Percentiles rank a stretch among this genome's conserved stretches.
phyloP scores from a whole-genome alignment of 2,888 invertebrate genomes.

The Cephus runcator region DNA sequence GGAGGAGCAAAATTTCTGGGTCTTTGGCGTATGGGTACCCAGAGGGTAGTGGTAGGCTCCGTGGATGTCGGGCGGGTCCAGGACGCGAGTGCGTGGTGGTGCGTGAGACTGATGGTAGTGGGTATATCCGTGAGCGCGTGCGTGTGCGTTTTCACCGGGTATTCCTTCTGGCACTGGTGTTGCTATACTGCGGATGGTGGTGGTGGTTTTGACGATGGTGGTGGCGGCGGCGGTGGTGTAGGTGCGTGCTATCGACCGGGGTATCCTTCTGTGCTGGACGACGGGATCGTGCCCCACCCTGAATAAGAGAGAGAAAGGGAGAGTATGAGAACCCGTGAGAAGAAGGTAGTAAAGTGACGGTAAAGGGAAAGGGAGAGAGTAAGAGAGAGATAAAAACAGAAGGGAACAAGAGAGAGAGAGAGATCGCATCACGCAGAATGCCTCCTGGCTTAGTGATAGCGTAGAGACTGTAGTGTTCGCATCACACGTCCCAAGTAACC shows the following conservation, averaged over 20 bases:
- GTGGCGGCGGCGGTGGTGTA: conserved; percentile 23
- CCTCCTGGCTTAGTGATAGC: conserved; percentile 60
- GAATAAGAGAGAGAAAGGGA: conserved; percentile 19
- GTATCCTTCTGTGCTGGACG: conserved; percentile 44
- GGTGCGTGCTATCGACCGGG: conserved; percentile 60
- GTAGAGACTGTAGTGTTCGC: conserved; percentile 61
- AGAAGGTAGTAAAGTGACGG: conserved; percentile 23
- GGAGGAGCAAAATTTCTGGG: neutral
- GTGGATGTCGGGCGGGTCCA: neutral
- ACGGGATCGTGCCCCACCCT: conserved; percentile 49
- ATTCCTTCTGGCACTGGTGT: neutral
- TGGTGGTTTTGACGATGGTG: neutral
- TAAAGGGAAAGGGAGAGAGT: conserved; percentile 18
- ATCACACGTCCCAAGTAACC: conserved; percentile 31
- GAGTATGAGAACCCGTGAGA: conserved; percentile 20
- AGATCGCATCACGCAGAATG: conserved; percentile 43
- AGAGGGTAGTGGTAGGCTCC: neutral
- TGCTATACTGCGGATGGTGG: neutral
- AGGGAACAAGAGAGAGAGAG: conserved; percentile 19
- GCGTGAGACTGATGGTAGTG: neutral
- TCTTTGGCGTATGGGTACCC: neutral
- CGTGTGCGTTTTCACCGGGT: neutral
- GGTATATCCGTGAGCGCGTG: neutral
- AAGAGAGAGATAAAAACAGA: conserved; percentile 13
- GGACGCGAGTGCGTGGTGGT: neutral